Evolutionary conservation across 1,140 invertebrate species (phyloP).

Genomic region (Mya arenaria): DNA sequence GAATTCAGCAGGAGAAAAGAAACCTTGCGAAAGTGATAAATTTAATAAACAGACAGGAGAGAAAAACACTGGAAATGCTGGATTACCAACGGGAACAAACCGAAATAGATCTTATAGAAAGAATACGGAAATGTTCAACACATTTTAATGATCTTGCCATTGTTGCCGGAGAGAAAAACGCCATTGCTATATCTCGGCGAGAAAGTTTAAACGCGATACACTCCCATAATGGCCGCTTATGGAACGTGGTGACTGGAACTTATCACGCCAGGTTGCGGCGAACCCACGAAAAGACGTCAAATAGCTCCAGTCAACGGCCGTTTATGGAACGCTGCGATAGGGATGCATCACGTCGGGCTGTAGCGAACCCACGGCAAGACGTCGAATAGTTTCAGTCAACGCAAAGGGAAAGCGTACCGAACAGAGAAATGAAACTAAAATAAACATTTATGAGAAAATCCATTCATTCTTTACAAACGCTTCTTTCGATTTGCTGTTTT

Average conservation of each 20-base stretch:
- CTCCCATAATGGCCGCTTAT: not conserved
- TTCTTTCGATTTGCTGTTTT: too few relatives aligned
- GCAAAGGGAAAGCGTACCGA: too few relatives aligned
- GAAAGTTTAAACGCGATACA: conserved; percentile 32
- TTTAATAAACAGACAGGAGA: not conserved
- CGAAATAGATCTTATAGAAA: not conserved
- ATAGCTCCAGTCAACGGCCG: too few relatives aligned
- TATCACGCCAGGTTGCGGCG: not conserved
- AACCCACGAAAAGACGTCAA: too few relatives aligned
- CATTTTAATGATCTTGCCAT: not conserved
- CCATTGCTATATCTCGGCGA: conserved; percentile 8
- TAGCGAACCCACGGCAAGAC: too few relatives aligned
- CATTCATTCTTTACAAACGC: too few relatives aligned
- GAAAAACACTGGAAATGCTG: conserved; percentile 28
- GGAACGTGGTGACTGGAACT: conserved; percentile 13
- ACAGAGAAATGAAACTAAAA: too few relatives aligned
- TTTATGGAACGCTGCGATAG: too few relatives aligned
- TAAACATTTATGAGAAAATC: too few relatives aligned
- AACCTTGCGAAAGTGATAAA: conserved; percentile 22
- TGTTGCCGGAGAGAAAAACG: conserved; percentile 15
- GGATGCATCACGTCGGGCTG: too few relatives aligned
- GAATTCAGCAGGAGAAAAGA: conserved; percentile 28
- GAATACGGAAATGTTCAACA: conserved; percentile 12
- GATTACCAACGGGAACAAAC: conserved; percentile 37
- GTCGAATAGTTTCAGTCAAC: too few relatives aligned